Conservation (phyloP, 1,140 invertebrate genomes). For the Leptoteleia sp. region DNA sequence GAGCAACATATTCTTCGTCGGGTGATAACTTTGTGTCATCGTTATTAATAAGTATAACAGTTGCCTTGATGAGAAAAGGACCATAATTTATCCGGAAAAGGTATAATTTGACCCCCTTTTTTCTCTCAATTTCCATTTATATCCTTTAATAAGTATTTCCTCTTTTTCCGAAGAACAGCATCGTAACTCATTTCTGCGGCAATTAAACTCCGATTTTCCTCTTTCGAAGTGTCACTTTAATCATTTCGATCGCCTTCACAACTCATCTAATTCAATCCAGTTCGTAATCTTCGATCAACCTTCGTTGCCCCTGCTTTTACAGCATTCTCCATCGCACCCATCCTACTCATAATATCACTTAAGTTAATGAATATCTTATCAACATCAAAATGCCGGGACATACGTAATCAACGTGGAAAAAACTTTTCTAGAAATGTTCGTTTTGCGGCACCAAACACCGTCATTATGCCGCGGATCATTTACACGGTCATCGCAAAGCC, state of each 20-base stretch:
- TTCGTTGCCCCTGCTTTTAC: too few relatives aligned
- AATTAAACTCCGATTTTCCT: too few relatives aligned
- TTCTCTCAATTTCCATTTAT: too few relatives aligned
- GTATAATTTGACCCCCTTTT: too few relatives aligned
- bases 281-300: constrained; percentile 18
- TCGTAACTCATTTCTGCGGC: not conserved
- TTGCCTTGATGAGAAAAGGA: too few relatives aligned
- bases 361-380: constrained; percentile 55
- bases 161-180: not conserved
- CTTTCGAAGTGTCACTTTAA: not conserved
- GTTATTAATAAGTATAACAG: too few relatives aligned
- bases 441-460: constrained; percentile 12
- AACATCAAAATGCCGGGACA: constrained; percentile 40
- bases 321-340: not conserved
- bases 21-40: too few relatives aligned
- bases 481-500: constrained; percentile 7
- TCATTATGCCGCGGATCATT: constrained; percentile 35
- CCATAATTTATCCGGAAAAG: too few relatives aligned
- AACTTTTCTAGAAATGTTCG: constrained; percentile 36
- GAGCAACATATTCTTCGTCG: too few relatives aligned
- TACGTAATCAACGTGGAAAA: constrained; percentile 17
- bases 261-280: constrained; percentile 43
- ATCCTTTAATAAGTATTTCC: too few relatives aligned
- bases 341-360: constrained; percentile 45
- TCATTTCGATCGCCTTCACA: constrained; percentile 16